Evolutionary conservation across 2,113 vertebrate species (phyloP).

Genomic region (Australoheros scitulus): DNA sequence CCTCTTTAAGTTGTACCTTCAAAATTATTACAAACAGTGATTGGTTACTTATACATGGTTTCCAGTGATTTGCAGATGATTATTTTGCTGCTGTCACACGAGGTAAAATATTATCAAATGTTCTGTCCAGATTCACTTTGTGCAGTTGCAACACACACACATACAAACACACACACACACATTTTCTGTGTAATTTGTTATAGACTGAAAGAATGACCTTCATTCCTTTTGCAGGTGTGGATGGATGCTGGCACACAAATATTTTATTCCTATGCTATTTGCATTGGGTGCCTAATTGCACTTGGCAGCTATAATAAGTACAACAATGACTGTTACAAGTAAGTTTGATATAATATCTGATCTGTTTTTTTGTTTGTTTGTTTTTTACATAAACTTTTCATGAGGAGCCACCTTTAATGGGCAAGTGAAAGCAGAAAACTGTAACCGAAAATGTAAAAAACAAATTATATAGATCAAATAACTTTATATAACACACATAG

Average conservation of each 20-base stretch:
- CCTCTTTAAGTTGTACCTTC: background rate
- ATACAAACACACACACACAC: too few species aligned
- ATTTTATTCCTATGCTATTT: constrained; percentile 84
- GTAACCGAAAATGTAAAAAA: background rate
- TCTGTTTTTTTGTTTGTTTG: background rate
- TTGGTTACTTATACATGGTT: background rate
- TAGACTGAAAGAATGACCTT: background rate
- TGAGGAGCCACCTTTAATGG: background rate
- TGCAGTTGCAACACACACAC: background rate
- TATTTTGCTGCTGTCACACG: background rate
- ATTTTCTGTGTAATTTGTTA: background rate
- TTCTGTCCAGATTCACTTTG: background rate
- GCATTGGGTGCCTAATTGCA: constrained; percentile 80
- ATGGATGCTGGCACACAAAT: constrained; percentile 86
- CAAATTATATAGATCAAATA: background rate
- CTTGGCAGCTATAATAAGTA: constrained; percentile 86
- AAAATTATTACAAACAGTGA: constrained; percentile 45
- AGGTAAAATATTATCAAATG: constrained; percentile 15
- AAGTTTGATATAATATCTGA: constrained; percentile 34
- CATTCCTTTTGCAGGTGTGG: constrained; percentile 78
- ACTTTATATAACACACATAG: too few species aligned
- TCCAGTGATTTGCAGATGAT: background rate
- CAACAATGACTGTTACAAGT: constrained; percentile 86
- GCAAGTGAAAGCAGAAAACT: background rate
- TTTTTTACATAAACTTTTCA: background rate